phyloP scores from a whole-genome alignment of 2,797 vertebrate genomes.

The Takifugu rubripes region DNA sequence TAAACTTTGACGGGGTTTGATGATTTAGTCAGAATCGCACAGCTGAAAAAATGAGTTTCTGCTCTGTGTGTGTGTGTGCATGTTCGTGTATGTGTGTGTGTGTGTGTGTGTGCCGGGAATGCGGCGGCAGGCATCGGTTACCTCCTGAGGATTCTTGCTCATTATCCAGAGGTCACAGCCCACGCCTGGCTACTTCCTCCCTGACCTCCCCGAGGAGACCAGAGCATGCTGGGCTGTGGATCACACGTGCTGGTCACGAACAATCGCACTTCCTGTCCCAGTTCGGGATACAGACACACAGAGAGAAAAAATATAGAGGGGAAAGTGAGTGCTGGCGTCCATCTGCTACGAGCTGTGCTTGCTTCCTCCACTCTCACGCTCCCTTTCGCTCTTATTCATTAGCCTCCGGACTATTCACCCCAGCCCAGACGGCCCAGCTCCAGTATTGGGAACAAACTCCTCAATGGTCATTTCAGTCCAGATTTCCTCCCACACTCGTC shows the following conservation, averaged over 20 bases:
- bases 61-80: neutral
- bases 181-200: conserved; percentile 71
- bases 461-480: conserved; percentile 63
- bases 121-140: conserved; percentile 45
- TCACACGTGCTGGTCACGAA: conserved; percentile 69
- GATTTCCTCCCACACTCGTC: conserved; percentile 63
- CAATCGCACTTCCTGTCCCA: conserved; percentile 70
- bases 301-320: conserved; percentile 11
- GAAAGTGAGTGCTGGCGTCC: conserved; percentile 55
- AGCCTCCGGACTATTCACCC: conserved; percentile 69
- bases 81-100: conserved; percentile 1
- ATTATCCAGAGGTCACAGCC: conserved; percentile 75
- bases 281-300: conserved; percentile 29
- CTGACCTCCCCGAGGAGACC: conserved; percentile 64
- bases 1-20: neutral
- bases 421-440: conserved; percentile 45
- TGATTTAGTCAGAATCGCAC: conserved; percentile 36
- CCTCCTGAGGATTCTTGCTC: conserved; percentile 55
- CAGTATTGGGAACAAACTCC: conserved; percentile 59
- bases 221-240: conserved; percentile 65
- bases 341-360: conserved; percentile 65
- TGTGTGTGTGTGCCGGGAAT: conserved; percentile 22
- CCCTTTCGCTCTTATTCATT: conserved; percentile 63
- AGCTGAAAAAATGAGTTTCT: conserved; percentile 8
- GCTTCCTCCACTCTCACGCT: conserved; percentile 70